phyloP scores from a whole-genome alignment of 2,113 vertebrate species.

The Pachyramphus minor region DNA sequence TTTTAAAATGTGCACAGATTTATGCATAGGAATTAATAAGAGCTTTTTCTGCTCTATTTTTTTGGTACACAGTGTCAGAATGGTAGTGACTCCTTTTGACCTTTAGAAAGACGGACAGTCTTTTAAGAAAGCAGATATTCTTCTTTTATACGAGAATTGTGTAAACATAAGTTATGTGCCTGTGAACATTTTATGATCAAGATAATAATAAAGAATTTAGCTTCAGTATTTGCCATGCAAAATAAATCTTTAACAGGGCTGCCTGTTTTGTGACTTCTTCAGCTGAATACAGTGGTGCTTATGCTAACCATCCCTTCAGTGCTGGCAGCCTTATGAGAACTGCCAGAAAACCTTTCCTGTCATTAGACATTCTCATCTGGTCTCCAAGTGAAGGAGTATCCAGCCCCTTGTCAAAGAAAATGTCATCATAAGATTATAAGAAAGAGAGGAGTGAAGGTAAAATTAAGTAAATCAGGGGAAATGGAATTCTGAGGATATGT shows the following conservation, averaged over 20 bases:
- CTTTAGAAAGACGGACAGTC: conserved; percentile 51
- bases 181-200: conserved; percentile 51
- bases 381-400: conserved; percentile 32
- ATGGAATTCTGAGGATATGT: conserved; percentile 39
- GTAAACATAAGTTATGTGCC: conserved; percentile 37
- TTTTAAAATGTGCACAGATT: conserved; percentile 19
- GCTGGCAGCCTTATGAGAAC: conserved; percentile 18
- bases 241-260: conserved; percentile 51
- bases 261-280: conserved; percentile 48
- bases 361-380: conserved; percentile 50
- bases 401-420: conserved; percentile 54
- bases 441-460: conserved; percentile 39
- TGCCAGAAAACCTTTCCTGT: conserved; percentile 29
- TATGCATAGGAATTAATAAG: conserved; percentile 40
- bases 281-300: conserved; percentile 40
- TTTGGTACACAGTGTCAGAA: conserved; percentile 20
- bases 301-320: conserved; percentile 9
- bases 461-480: conserved; percentile 56
- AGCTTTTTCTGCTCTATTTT: conserved; percentile 33
- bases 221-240: conserved; percentile 29
- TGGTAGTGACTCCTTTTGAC: conserved; percentile 33
- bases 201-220: conserved; percentile 57
- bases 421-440: conserved; percentile 52
- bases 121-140: conserved; percentile 48
- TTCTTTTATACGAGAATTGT: conserved; percentile 30